Percentiles rank a stretch among this genome's conserved stretches.
These are phyloP conservation scores for Centropus bengalensis DNA, from an alignment of 2,113 vertebrate species.

Conservation along the genomic window DNA sequence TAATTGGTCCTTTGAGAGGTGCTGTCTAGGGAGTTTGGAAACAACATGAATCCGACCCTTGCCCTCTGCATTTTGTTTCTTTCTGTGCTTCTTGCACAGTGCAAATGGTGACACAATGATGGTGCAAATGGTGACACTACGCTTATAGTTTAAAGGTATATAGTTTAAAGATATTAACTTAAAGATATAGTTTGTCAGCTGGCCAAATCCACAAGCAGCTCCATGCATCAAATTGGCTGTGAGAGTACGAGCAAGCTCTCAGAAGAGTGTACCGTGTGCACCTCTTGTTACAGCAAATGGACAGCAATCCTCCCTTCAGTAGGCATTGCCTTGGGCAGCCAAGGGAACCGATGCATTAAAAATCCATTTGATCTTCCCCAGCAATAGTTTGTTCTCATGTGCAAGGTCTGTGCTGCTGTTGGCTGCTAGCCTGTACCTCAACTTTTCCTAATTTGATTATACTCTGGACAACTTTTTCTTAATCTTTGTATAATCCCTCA, in stretches of 20 bases:
- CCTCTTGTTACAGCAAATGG: not conserved
- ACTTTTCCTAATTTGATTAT: constrained; percentile 17
- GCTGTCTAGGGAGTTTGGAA: not conserved
- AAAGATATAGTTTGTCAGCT: not conserved
- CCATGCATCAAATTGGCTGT: not conserved
- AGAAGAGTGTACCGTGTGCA: fast-evolving
- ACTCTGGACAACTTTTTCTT: not conserved
- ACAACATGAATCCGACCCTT: not conserved
- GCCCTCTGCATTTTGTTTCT: not conserved
- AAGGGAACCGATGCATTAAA: not conserved
- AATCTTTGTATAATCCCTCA: not conserved
- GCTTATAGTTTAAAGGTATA: too few species aligned
- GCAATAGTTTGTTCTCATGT: not conserved
- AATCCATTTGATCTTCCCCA: not conserved
- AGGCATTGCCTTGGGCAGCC: not conserved
- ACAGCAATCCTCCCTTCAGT: not conserved
- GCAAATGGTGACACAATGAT: not conserved
- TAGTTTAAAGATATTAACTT: not conserved
- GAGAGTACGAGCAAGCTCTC: not conserved
- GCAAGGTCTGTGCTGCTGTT: not conserved
- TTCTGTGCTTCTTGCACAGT: not conserved
- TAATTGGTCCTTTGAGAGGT: not conserved
- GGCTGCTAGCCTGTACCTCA: not conserved
- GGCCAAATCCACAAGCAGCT: not conserved
- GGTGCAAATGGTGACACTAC: not conserved